Base-by-base conservation (phyloP, 2,888 invertebrate species). In the Bedellia somnulentella region DNA sequence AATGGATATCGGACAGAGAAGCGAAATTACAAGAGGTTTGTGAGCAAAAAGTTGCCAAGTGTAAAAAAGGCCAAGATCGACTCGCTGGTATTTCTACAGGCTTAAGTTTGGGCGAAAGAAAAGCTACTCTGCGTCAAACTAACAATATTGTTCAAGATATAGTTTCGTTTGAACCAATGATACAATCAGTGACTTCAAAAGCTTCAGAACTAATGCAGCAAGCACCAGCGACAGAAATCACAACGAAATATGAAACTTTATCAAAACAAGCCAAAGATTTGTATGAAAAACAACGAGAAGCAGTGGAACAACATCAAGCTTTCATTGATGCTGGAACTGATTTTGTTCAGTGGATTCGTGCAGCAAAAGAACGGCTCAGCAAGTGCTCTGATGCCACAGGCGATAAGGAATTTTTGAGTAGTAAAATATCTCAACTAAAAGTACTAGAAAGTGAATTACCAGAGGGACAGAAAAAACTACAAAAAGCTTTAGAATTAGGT, bases 81-180 rank as follows among this genome's bases (percentile, higher is more conserved):
- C 56, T 63, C 5, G 67, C 79, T 22, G 90, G 90, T 24, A 78
- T 92, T 3, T 88, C 88, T 36, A 83, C 89, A 4, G 82, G 82
- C 12, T 70, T 92, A 17, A 86, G 87, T 32, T 82, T 89, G 28
- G 91, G 90, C 30, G 93, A 93, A 57, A 80, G 92, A 32, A 93
- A 92, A 63, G 93, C 93, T 4, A 90, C 87, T 47, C 79, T 94
- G 26, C 81, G 93, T 42, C 90, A 92, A 70, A 93, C 93, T 33
- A 92, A 93, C 68, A 93, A 91, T 59, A 91, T 95, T 52, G 93
- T 95, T 24, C 94, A 95, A 71, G 96, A 97, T 66, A 95, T 96
- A 52, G 92, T 93, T 41, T 92, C 94, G 30, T 93, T 95, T 66
- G 94, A 96, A 60, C 95, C 95, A 29, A 94, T 96, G 91, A 93